Percentiles rank a stretch among this genome's conserved stretches.
Evolutionary conservation across 2,113 vertebrate genomes (phyloP).

Genomic region (Paedocypris sp.): DNA sequence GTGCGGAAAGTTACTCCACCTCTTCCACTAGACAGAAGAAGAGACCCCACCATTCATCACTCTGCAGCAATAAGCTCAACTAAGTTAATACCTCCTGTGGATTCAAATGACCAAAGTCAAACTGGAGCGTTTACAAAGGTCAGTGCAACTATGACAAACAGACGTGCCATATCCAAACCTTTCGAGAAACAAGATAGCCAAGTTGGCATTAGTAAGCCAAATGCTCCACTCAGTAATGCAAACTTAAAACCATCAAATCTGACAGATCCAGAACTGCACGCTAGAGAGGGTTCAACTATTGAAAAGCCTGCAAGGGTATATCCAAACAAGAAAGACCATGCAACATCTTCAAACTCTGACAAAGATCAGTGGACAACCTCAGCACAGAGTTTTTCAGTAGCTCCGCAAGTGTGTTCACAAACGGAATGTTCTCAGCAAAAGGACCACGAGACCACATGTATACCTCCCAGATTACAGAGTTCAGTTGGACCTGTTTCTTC

Average conservation of each 20-base stretch:
- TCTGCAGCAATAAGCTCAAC: not conserved
- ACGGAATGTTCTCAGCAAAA: not conserved
- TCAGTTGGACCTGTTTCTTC: constrained; percentile 27
- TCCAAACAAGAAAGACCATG: not conserved
- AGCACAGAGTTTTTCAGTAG: not conserved
- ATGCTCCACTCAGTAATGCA: constrained; percentile 16
- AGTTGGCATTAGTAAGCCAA: not conserved
- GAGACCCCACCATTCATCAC: constrained; percentile 3
- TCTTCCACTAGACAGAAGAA: not conserved
- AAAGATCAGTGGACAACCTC: not conserved
- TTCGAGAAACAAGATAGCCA: constrained; percentile 29
- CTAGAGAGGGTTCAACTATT: not conserved
- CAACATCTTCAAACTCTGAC: constrained; percentile 12
- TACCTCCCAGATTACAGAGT: constrained; percentile 16
- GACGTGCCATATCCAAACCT: constrained; percentile 18
- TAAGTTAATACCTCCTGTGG: constrained; percentile 26
- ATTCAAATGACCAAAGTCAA: constrained; percentile 35
- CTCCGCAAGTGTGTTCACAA: not conserved
- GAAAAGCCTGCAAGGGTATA: constrained; percentile 2
- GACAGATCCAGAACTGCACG: not conserved
- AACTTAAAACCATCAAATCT: constrained; percentile 17
- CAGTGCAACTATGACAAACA: constrained; percentile 20
- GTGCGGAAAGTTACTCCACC: constrained; percentile 18
- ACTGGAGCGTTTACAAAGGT: constrained; percentile 13
- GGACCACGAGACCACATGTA: not conserved